A percentile compares a stretch with the other conserved stretches of the same genome.
Evolutionary conservation across 2,888 invertebrate genomes (phyloP).

Genomic region (Teleiodes luculella): DNA sequence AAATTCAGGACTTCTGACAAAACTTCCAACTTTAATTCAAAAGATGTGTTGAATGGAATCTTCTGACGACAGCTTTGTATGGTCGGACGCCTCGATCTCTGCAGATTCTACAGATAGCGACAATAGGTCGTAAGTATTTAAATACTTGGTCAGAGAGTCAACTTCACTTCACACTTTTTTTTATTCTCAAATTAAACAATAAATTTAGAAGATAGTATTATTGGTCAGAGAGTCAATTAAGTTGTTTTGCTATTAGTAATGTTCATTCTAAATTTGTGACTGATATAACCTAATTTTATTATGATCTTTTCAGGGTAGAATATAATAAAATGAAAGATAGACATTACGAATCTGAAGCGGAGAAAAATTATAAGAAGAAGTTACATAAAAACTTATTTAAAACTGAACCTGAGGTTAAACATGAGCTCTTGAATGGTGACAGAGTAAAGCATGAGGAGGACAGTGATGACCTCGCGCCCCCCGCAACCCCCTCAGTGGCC

Average conservation of each 20-base stretch:
- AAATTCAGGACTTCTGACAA: no score
- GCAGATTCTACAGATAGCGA: conserved; percentile 21
- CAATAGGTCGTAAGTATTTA: conserved; percentile 1
- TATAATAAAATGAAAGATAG: not conserved
- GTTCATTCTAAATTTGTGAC: no score
- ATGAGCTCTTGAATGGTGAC: not conserved
- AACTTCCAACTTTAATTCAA: not conserved
- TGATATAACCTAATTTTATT: not conserved
- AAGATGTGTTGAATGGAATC: conserved; percentile 34
- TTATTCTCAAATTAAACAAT: not conserved
- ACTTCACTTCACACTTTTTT: not conserved
- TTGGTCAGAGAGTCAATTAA: no score
- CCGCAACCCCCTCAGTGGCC: not conserved
- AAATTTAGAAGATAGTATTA: not conserved
- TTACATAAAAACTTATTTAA: conserved; percentile 28
- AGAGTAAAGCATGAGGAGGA: conserved; percentile 7
- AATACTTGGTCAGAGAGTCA: no score
- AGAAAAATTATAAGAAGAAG: conserved; percentile 26
- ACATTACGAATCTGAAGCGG: conserved; percentile 18
- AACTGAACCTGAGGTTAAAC: not conserved
- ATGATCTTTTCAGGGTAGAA: conserved; percentile 24
- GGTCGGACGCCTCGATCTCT: conserved; percentile 47
- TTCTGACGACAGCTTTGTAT: conserved; percentile 47
- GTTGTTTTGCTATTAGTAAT: no score
- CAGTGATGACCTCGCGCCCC: not conserved